Evolutionary conservation across 1,140 invertebrate genomes (phyloP), one percentile per base, ranked within the genome.

Genomic region (Diabrotica virgifera): DNA sequence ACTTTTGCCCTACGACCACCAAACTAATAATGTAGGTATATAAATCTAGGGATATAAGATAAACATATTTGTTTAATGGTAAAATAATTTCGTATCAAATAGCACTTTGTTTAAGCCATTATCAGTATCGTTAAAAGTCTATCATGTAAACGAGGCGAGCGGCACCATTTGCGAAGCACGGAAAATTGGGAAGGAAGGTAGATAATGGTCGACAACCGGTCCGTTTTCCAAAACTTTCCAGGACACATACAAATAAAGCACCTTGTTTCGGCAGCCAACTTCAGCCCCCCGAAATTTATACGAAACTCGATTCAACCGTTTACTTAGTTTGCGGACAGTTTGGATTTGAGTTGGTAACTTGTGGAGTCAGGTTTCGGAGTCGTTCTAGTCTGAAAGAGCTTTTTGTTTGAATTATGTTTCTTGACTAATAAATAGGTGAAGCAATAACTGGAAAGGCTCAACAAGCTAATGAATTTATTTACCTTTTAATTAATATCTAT

Each of bases 121-220:
- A 24, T 24, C 24, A 24, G 24, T 24, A 24, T 24, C 24, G 24
- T 24, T 66, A 62, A 66, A 62, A 66, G 58, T 37, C 56, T 62
- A 66, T 62, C 52, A 59, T 13, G n/a, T 62, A 13, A 50, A 12
- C n/a, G n/a, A 14, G 35, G 52, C 46, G 59, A 12, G 35, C n/a
- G 50, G 50, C 57, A 40, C 35, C 52, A 52, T 50, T 52, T 62
- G 59, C 59, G 59, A 62, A 62, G 14, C 52, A 55, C 52, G 59
- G 59, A 62, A 62, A 62, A 62, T 6, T 62, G 40, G 59, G 59
- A 24, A 40, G 61, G n/a, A 46, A 46, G 40, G 40, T 46, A 54
- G 61, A 54, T 62, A 62, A 62, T 37, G 61, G 51, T 36, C 61
- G 36, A 62, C 51, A 62, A 62, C 52, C 54, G 36, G 53, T 46